Evolutionary conservation across 2,797 vertebrate species (phyloP).

Genomic region (Ispidina lecontei): DNA sequence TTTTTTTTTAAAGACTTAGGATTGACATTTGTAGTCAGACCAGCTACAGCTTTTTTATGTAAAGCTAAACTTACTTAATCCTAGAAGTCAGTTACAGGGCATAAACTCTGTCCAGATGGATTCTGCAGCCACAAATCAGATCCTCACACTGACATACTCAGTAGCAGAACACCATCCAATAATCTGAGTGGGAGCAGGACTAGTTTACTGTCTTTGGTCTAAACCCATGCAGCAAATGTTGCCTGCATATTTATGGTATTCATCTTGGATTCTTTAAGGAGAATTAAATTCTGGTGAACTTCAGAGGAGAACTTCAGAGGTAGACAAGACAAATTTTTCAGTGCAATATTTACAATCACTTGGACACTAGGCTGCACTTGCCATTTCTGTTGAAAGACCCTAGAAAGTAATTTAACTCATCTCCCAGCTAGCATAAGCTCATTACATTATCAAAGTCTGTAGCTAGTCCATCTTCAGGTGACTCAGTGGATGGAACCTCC

Average conservation of each 20-base stretch:
- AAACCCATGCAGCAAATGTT: neutral
- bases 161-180: neutral
- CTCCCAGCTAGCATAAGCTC: neutral
- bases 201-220: neutral
- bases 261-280: neutral
- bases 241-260: neutral
- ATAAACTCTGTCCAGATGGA: neutral
- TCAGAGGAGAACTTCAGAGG: neutral
- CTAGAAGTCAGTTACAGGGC: neutral
- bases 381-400: neutral
- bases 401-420: neutral
- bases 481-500: neutral
- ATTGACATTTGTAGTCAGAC: neutral
- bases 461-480: neutral
- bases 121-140: neutral
- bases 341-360: neutral
- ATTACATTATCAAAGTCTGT: neutral
- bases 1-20: neutral
- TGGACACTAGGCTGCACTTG: neutral
- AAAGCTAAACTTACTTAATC: constrained; percentile 5
- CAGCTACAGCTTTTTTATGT: neutral
- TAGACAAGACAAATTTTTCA: neutral
- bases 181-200: neutral
- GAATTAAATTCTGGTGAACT: neutral
- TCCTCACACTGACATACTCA: neutral